Percentiles rank a stretch among this genome's conserved stretches.
These are phyloP conservation scores for Siniperca undulata DNA, from an alignment of 2,797 vertebrate species.

Conservation along the genomic window DNA sequence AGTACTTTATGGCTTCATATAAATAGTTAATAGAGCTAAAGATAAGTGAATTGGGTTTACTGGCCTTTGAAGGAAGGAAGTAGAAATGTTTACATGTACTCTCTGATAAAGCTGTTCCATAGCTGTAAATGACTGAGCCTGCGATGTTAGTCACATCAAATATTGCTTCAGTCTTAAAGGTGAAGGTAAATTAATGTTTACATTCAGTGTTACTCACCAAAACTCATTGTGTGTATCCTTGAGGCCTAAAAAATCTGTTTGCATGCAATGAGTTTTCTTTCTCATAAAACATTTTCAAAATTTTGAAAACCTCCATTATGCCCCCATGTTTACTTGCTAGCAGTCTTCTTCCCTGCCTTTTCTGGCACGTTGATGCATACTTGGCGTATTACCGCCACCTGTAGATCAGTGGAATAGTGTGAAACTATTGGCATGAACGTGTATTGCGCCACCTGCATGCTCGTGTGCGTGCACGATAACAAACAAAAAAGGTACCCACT, in stretches of 20 bases:
- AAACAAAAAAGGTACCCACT: not conserved
- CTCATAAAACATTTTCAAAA: not conserved
- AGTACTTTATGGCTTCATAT: slow-evolving; percentile 34
- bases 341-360: not conserved
- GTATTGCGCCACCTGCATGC: not conserved
- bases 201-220: not conserved
- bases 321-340: not conserved
- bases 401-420: not conserved
- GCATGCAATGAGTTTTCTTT: not conserved
- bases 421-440: not conserved
- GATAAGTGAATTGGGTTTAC: slow-evolving; percentile 18
- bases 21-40: slow-evolving; percentile 50
- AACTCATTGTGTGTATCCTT: not conserved
- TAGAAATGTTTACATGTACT: slow-evolving; percentile 1
- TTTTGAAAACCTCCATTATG: not conserved
- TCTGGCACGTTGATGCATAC: not conserved
- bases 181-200: not conserved
- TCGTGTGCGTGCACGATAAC: not conserved
- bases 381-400: not conserved
- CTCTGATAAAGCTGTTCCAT: slow-evolving; percentile 16
- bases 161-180: not conserved
- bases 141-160: not conserved
- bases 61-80: slow-evolving; percentile 14
- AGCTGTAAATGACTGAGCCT: not conserved
- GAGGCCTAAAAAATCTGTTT: not conserved